Base-by-base conservation (phyloP, 2,888 invertebrate species). In the Xanthostigma xanthostigma region DNA sequence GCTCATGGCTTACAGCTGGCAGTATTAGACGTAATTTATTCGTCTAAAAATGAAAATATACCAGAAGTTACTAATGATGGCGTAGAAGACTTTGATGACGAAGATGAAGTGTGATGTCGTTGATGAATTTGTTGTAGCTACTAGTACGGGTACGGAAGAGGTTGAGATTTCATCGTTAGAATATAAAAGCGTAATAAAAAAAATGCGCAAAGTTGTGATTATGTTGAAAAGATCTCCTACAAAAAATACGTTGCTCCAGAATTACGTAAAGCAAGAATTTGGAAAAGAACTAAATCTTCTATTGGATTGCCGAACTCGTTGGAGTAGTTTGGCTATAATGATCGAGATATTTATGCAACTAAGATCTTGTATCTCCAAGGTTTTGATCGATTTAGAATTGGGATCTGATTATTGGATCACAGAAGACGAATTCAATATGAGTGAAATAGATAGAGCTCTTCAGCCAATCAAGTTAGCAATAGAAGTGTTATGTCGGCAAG, bases 1-100 rank as follows among this genome's bases (percentile, higher is more conserved):
- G 55, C 55, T 27, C 55, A 56, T 52, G 54, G 53, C 11, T 35
- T 53, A 44, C 53, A 57, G 45, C 46, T 57, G 39, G 52, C 53
- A 3, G 51, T 57, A 44, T 41, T 56, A 41, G 54, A 57, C 48
- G 48, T 54, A n/a, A n/a, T n/a, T n/a, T n/a, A n/a, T n/a, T n/a
- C n/a, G n/a, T n/a, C n/a, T n/a, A n/a, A n/a, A n/a, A n/a, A n/a
- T n/a, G n/a, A n/a, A n/a, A n/a, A n/a, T n/a, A n/a, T n/a, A n/a
- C n/a, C n/a, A n/a, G n/a, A n/a, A n/a, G n/a, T n/a, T n/a, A n/a
- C n/a, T n/a, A n/a, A n/a, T n/a, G n/a, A n/a, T n/a, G n/a, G n/a
- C n/a, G n/a, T n/a, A n/a, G n/a, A n/a, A n/a, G n/a, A n/a, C n/a
- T n/a, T n/a, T n/a, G n/a, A n/a, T n/a, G n/a, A n/a, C n/a, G n/a